Evolutionary conservation across 1,140 invertebrate genomes (phyloP).

Genomic region (Capitella teleta): DNA sequence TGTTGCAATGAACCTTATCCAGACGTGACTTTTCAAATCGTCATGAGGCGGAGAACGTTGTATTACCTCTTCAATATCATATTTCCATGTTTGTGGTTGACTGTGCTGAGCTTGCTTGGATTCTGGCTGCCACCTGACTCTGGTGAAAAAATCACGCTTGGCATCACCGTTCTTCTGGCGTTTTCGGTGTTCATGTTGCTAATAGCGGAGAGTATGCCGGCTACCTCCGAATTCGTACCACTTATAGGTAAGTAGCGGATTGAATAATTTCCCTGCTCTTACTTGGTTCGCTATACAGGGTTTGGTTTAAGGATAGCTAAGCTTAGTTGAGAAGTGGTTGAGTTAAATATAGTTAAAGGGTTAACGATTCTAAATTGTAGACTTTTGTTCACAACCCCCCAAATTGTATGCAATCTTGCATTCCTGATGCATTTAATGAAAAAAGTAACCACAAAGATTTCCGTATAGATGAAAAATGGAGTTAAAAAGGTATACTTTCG

Average conservation of each 20-base stretch:
- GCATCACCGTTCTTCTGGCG: slow-evolving; percentile 54
- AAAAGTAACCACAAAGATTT: too few species aligned
- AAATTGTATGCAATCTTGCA: too few species aligned
- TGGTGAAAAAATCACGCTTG: slow-evolving; percentile 51
- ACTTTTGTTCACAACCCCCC: too few species aligned
- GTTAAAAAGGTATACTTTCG: too few species aligned
- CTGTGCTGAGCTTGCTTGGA: slow-evolving; percentile 48
- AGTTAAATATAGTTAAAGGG: too few species aligned
- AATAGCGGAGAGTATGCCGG: slow-evolving; percentile 52
- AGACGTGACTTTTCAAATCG: slow-evolving; percentile 50
- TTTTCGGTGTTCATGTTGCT: slow-evolving; percentile 54
- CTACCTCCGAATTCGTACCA: slow-evolving; percentile 52
- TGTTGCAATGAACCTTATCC: slow-evolving; percentile 50
- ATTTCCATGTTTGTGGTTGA: slow-evolving; percentile 53
- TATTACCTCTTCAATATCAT: slow-evolving; percentile 63
- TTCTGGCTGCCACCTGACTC: slow-evolving; percentile 53
- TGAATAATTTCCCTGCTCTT: too few species aligned
- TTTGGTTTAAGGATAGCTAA: too few species aligned
- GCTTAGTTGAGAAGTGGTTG: too few species aligned
- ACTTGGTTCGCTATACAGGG: too few species aligned
- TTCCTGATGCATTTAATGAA: too few species aligned
- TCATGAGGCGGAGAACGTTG: slow-evolving; percentile 90
- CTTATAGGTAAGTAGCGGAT: slow-evolving; percentile 49
- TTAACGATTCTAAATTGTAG: too few species aligned
- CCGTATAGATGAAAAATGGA: too few species aligned